Conservation (phyloP, 2,797 vertebrate species). For the Eremophila alpestris region DNA sequence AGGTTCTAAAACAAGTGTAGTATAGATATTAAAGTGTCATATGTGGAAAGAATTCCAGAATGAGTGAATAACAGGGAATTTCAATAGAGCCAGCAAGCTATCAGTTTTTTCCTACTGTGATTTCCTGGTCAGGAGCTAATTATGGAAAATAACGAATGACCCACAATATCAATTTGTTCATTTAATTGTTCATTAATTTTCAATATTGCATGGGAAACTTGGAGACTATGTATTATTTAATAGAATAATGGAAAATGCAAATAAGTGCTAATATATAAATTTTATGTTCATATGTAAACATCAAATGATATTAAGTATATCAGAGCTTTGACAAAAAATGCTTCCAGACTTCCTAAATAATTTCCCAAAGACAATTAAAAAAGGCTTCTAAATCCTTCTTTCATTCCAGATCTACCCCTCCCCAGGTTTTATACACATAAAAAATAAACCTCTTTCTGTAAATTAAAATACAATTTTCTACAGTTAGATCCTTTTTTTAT, state of each 20-base stretch:
- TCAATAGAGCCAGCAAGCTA: neutral
- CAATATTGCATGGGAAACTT: neutral
- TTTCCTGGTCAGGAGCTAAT: neutral
- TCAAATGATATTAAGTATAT: neutral
- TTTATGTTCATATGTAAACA: neutral
- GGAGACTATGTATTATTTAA: neutral
- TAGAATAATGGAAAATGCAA: neutral
- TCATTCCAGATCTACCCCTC: rapidly evolving
- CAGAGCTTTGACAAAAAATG: neutral
- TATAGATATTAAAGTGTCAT: neutral
- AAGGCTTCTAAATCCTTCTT: neutral
- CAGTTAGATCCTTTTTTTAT: neutral
- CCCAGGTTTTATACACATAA: neutral
- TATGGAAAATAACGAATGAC: neutral
- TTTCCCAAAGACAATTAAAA: neutral
- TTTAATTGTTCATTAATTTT: neutral
- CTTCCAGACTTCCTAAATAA: neutral
- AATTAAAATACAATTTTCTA: neutral
- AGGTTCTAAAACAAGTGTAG: neutral
- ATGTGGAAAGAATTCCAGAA: neutral
- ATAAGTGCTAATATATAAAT: neutral
- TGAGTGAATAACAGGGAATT: neutral
- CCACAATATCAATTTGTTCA: neutral
- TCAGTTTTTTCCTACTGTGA: neutral
- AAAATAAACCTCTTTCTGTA: neutral